Base-by-base conservation (phyloP, 2,888 invertebrate species). In the Polia nebulosa region DNA sequence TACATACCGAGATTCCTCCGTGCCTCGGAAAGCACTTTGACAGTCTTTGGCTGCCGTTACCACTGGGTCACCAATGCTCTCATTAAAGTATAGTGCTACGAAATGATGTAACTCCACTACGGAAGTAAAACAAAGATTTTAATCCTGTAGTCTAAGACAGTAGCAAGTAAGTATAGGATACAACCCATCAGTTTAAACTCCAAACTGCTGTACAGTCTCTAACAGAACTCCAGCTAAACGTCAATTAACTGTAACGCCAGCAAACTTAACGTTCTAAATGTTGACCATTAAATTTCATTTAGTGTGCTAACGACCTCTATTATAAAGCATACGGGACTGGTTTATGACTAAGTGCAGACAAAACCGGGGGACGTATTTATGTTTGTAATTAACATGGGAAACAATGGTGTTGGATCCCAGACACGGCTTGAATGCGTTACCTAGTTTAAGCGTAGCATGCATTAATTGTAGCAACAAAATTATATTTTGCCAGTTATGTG, bases 281-380 rank as follows among this genome's bases (percentile, higher is more conserved):
- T 82, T 83, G 72, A 72, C 72, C 84, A 86, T 89, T 88, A 89
- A 88, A 89, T 89, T 88, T 86, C 87, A 89, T 90, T 90, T 88
- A 89, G 84, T 68, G 61, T 20, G 76, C 83, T 87, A 89, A 90
- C 86, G 88, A 90, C 86, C 86, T 80, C 68, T 80, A 82, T 84
- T 81, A 83, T 84, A 85, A 85, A 87, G 85, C 83, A 82, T 80
- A 80, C 78, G 79, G 65, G 75, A 72, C 83, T 80, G 79, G 78
- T 85, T 88, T 88, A 90, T 89, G 87, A 86, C 70, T 80, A 80
- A 85, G 74, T 75, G 80, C 76, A 71, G 82, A 80, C 81, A 84
- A 84, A 84, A 82, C 85, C 71, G 29, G 22, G 68, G 44, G 84
- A 87, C 83, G 87, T 87, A 86, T 89, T 90, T 89, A 89, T 88